Evolutionary conservation across 2,113 vertebrate genomes (phyloP), one percentile per base, ranked within the genome.

Genomic region (Hirundichthys speculiger): DNA sequence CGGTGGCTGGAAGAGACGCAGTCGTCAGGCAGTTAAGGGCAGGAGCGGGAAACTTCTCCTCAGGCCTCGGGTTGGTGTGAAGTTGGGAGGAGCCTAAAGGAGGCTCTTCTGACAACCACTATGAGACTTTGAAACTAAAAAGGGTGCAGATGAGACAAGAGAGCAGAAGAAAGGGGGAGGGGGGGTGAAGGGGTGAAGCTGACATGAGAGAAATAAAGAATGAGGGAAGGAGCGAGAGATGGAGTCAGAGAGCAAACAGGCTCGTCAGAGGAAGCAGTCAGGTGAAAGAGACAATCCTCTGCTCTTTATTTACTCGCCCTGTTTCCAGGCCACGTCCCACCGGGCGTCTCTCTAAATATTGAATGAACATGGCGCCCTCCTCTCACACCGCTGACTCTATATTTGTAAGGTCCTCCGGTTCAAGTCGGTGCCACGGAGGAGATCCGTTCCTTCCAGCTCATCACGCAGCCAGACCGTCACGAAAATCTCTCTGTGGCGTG

Each of bases 331-430:
- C 81, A 85, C 73, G 50, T 89, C 89, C 77, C 86, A 50, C 16
- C 70, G 73, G 88, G 43, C 64, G 1, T 77, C 67, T 63, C 70
- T 69, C 83, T 92, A 86, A 92, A 93, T 93, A 92, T 92, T 93
- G 91, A 74, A 93, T 87, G 78, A 85, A 25, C 47, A 79, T 50
- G 51, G 73, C 79, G 83, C 56, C 47, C 70, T 47, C 16, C 27
- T 73, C 85, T 88, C 76, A 75, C 69, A 38, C 41, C 66, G 61
- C 79, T 80, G 79, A 82, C 77, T 87, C 65, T 66, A 52, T 39
- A 64, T 85, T 63, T 74, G 80, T 80, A 78, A 73, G 77, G 84
- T 69, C 77, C 25, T 72, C 9, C 0, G 38, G 80, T 84, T 82
- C 40, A 79, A 52, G 75, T 55, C 69, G 48, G 59, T 9, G 15